Conservation (phyloP, 2,113 vertebrate species). For the Philantomba maxwellii region DNA sequence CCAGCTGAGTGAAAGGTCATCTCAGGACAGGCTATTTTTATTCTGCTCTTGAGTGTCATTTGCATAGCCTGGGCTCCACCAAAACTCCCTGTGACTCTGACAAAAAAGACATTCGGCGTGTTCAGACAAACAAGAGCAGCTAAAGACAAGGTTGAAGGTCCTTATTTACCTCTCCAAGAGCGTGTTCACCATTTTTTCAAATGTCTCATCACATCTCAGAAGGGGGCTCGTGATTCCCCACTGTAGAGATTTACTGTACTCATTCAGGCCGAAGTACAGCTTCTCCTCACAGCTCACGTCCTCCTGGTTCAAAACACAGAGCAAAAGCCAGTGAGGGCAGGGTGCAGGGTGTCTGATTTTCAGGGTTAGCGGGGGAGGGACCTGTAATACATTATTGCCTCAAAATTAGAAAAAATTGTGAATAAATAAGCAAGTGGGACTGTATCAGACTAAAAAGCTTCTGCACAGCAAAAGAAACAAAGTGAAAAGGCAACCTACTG, state of each 20-base stretch:
- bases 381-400: not conserved
- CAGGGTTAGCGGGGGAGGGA: accelerated
- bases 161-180: conserved; percentile 90
- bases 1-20: not conserved
- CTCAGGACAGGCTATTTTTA: conserved; percentile 4
- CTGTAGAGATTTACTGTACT: conserved; percentile 94
- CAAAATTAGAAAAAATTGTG: not conserved
- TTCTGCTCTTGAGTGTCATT: not conserved
- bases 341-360: not conserved
- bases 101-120: not conserved
- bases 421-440: not conserved
- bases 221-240: conserved; percentile 97
- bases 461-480: not conserved
- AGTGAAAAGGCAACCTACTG: not conserved
- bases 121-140: not conserved
- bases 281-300: conserved; percentile 82
- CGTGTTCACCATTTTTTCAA: conserved; percentile 96
- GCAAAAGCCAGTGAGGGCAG: conserved; percentile 22
- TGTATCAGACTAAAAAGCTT: not conserved
- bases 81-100: not conserved
- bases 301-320: conserved; percentile 82
- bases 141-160: not conserved
- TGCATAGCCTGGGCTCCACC: not conserved
- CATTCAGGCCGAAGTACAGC: conserved; percentile 93
- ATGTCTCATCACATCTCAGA: conserved; percentile 94